Base-by-base conservation (phyloP, 37 sponge, comb jelly and placozoan species). In the Oopsacas minuta region DNA sequence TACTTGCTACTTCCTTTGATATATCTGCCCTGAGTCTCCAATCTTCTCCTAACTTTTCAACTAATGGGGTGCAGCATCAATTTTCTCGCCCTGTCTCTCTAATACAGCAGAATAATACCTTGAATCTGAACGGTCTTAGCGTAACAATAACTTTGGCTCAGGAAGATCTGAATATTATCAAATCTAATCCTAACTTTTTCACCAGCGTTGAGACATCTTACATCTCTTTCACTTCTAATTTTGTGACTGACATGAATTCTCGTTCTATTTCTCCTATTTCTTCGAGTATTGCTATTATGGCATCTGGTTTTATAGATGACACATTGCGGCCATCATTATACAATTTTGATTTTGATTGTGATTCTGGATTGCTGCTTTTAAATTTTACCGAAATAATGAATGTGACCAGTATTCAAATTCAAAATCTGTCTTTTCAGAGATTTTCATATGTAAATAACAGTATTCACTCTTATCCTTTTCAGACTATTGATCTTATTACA, bases 321-420 rank as follows among this genome's bases (percentile, higher is more conserved):
- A 53, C 51, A 0, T 52, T 88, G 0, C 23, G 85, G 22, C 95
- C 95, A 15, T 36, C 85, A 23, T 69, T 95, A 0, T 28, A 49
- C 8, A 75, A 49, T 38, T 92, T 88, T 86, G 91, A 87, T 39
- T 81, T 95, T n/a, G 85, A 95, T 86, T 88, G 92, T 93, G 86
- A 89, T 39, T 37, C 22, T 32, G 92, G 93, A 0, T 37, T 49
- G 10, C 81, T 95, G 15, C 82, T 82, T 20, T 88, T 95, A 0
- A 46, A 42, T 32, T 95, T 92, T 83, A 53, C 84, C 53, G 93
- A 92, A 46, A 90, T 93, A 0, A 83, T 95, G 53, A 85, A 89
- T 35, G 87, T 89, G 0, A 86, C 89, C 39, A 89, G 89, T 36
- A 52, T 95, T 34, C 51, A 89, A 84, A 38, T 88, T n/a, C 52